These are phyloP conservation scores for Hyperoodon ampullatus DNA, from an alignment of 2,113 vertebrate species.

Conservation along the genomic window DNA sequence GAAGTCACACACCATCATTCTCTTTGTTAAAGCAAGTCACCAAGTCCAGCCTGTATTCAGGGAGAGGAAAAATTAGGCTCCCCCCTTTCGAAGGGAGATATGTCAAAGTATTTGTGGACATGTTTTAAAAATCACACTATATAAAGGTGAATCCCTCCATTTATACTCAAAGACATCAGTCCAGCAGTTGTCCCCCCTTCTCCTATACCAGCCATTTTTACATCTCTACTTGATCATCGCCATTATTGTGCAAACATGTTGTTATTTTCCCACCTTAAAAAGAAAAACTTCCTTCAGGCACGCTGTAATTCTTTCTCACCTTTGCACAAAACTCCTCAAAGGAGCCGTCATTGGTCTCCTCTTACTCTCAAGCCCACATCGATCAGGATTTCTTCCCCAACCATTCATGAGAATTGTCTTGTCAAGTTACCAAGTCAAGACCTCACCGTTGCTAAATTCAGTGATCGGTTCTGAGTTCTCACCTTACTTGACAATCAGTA, in stretches of 20 bases:
- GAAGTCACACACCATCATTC: neutral
- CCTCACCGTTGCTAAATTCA: neutral
- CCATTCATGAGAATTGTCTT: neutral
- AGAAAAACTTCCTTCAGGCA: neutral
- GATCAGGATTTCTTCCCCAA: neutral
- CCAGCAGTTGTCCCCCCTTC: neutral
- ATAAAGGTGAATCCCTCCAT: neutral
- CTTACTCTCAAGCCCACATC: neutral
- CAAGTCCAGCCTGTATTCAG: neutral
- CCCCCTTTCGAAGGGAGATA: neutral
- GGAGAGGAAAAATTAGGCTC: neutral
- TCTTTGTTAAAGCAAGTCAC: neutral
- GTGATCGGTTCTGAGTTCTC: neutral
- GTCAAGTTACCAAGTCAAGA: neutral
- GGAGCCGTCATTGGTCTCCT: neutral
- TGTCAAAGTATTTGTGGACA: neutral
- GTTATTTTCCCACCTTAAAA: constrained; percentile 9
- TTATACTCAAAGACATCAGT: neutral
- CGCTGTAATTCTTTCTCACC: neutral
- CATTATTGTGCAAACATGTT: neutral
- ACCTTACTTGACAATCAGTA: neutral
- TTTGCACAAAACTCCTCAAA: neutral
- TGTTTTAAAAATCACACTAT: neutral
- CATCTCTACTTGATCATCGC: neutral
- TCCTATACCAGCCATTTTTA: neutral